A percentile compares a stretch with the other conserved stretches of the same genome.
Evolutionary conservation across 1,140 invertebrate species (phyloP).

Genomic region (Drusus annulatus): DNA sequence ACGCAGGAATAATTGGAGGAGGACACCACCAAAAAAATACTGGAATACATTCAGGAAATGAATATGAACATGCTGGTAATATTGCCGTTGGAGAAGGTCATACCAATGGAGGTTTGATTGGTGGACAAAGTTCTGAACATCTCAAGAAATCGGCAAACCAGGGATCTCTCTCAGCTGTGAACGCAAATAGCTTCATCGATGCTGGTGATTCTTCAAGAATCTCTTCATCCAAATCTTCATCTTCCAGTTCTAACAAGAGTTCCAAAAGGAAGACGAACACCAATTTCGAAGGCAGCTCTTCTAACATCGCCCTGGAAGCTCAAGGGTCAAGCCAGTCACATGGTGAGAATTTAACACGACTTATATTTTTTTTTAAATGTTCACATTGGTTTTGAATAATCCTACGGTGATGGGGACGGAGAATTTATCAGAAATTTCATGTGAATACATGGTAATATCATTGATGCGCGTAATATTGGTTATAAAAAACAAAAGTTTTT

Average conservation of each 20-base stretch:
- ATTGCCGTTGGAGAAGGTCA: too few species aligned
- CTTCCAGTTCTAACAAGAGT: slow-evolving; percentile 43
- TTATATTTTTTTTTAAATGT: too few species aligned
- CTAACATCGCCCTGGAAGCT: not conserved
- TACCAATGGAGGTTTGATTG: not conserved
- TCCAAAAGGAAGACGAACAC: slow-evolving; percentile 45
- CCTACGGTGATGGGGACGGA: too few species aligned
- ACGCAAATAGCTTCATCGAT: not conserved
- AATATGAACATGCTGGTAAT: too few species aligned
- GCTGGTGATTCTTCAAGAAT: slow-evolving; percentile 12
- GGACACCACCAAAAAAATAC: too few species aligned
- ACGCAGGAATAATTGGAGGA: too few species aligned
- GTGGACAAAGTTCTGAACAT: not conserved
- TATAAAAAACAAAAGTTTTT: too few species aligned
- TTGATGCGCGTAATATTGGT: too few species aligned
- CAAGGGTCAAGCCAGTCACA: slow-evolving; percentile 14
- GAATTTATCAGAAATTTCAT: too few species aligned
- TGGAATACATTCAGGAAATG: too few species aligned
- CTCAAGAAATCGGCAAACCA: slow-evolving; percentile 1
- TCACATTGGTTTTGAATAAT: too few species aligned
- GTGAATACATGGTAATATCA: too few species aligned
- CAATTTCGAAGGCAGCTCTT: slow-evolving; percentile 26
- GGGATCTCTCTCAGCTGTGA: slow-evolving; percentile 11
- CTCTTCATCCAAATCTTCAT: slow-evolving; percentile 38
- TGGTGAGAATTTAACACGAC: not conserved